A percentile compares a stretch with the other conserved stretches of the same genome.
Evolutionary conservation across 2,113 vertebrate species (phyloP).

Genomic region (Corydoras maculifer): DNA sequence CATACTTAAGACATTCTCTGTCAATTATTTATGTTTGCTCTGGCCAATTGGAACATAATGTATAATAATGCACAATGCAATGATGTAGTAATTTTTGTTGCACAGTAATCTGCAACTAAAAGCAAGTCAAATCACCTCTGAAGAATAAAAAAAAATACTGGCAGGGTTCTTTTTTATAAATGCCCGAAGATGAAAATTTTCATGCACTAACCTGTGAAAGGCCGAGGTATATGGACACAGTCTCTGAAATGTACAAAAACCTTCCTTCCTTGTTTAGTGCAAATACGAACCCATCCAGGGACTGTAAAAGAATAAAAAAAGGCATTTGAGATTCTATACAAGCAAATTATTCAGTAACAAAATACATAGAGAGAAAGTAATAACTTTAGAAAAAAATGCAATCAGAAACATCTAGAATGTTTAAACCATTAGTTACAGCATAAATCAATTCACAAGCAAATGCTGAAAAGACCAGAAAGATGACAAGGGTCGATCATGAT

Average conservation of each 20-base stretch:
- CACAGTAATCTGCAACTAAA: not conserved
- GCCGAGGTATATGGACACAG: slow-evolving; percentile 98
- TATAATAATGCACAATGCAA: slow-evolving; percentile 39
- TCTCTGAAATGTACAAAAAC: slow-evolving; percentile 99
- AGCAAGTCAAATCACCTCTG: too few species aligned
- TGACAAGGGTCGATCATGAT: too few species aligned
- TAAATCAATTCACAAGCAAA: slow-evolving; percentile 25
- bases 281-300: slow-evolving; percentile 99
- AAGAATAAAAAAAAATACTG: too few species aligned
- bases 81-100: slow-evolving; percentile 46
- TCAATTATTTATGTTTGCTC: slow-evolving; percentile 52
- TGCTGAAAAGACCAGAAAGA: not conserved
- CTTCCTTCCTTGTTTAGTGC: slow-evolving; percentile 99
- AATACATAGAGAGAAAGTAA: too few species aligned
- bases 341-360: too few species aligned
- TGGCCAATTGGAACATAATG: slow-evolving; percentile 39
- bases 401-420: not conserved
- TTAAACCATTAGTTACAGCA: slow-evolving; percentile 19
- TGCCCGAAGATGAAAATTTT: slow-evolving; percentile 6
- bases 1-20: slow-evolving; percentile 46
- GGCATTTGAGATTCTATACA: too few species aligned
- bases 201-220: slow-evolving; percentile 89
- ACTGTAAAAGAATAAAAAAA: slow-evolving; percentile 64
- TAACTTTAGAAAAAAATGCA: too few species aligned
- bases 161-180: too few species aligned